A percentile compares a stretch with the other conserved stretches of the same genome.
Conservation (phyloP, 2,888 invertebrate species). For the Drosophila gaucha region DNA sequence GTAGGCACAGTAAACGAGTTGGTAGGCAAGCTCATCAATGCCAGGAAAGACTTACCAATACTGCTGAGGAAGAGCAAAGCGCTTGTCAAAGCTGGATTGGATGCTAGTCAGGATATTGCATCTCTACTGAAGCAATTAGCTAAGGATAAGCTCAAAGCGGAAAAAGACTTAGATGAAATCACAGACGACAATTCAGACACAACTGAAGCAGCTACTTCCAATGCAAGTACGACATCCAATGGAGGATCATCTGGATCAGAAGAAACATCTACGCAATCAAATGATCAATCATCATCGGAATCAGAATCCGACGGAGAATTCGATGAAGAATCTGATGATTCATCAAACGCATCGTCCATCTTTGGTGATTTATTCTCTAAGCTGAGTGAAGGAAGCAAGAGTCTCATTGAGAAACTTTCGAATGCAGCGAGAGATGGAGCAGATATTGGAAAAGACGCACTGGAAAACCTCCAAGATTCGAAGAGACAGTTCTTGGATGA, state of each 20-base stretch:
- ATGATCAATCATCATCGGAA: not conserved
- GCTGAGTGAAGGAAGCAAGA: not conserved
- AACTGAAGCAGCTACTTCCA: too few species aligned
- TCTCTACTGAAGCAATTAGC: not conserved
- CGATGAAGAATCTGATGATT: not conserved
- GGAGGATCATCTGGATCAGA: too few species aligned
- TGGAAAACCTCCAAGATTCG: not conserved
- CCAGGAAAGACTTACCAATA: not conserved
- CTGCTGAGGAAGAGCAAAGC: not conserved
- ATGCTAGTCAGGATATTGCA: not conserved
- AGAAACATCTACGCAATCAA: too few species aligned
- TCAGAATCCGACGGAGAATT: not conserved
- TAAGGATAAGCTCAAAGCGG: conserved; percentile 8
- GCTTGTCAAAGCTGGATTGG: not conserved
- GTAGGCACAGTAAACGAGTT: not conserved
- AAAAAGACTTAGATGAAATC: conserved; percentile 8
- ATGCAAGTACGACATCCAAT: too few species aligned
- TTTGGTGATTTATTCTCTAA: not conserved
- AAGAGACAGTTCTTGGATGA: not conserved
- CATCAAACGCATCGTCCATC: not conserved
- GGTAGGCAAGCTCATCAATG: not conserved
- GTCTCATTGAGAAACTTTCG: not conserved
- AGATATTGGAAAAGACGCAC: not conserved
- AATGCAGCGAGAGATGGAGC: not conserved
- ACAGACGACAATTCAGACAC: conserved; percentile 2